Conservation (phyloP, 2,888 invertebrate species). For the Odontomyia ornata region DNA sequence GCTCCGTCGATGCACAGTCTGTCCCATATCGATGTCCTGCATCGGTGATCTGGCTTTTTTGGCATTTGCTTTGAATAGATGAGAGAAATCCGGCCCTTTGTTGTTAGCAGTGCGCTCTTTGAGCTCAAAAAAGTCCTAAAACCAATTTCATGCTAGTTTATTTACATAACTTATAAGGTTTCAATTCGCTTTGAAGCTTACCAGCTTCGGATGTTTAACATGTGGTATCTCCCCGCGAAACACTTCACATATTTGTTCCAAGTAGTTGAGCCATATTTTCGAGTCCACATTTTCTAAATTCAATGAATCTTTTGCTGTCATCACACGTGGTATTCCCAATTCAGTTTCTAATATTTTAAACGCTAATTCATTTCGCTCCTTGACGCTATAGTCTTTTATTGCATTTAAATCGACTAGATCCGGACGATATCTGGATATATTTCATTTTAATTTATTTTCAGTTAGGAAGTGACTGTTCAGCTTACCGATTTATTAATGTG, state of each 20-base stretch:
- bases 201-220: conserved; percentile 77
- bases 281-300: conserved; percentile 60
- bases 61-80: conserved; percentile 57
- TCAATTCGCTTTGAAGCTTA: no score
- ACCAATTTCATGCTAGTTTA: background rate
- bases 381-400: conserved; percentile 71
- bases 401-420: conserved; percentile 82
- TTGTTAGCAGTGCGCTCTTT: conserved; percentile 61
- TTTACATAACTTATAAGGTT: no score
- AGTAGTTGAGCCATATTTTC: conserved; percentile 74
- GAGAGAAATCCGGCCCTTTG: conserved; percentile 62
- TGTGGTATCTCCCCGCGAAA: conserved; percentile 93
- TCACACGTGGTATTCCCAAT: conserved; percentile 75
- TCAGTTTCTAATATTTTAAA: conserved; percentile 87
- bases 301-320: conserved; percentile 77
- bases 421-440: conserved; percentile 78
- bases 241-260: conserved; percentile 87
- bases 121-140: conserved; percentile 64
- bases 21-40: conserved; percentile 60
- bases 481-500: conserved; percentile 63
- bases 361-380: conserved; percentile 80
- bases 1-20: conserved; percentile 58
- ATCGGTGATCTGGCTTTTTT: conserved; percentile 62
- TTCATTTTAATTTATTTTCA: no score
- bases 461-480: no score